Percentiles rank a stretch among this genome's conserved stretches.
Conservation (phyloP, 1,140 invertebrate species). For the Drosophila bifasciata region DNA sequence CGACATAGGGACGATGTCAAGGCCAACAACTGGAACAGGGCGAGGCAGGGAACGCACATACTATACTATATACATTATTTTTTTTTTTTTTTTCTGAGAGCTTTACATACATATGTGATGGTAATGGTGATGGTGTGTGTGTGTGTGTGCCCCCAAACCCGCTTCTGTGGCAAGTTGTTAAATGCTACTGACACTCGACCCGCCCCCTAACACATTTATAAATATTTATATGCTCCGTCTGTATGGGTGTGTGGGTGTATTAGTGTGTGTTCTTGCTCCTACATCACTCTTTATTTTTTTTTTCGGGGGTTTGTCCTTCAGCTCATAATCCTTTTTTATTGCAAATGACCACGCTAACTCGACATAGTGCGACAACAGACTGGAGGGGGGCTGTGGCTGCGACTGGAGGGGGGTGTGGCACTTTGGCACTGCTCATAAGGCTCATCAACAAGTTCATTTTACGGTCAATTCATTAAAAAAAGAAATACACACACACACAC, state of each 20-base stretch:
- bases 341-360: constrained; percentile 80
- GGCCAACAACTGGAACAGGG: too few species aligned
- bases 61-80: too few species aligned
- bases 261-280: constrained; percentile 33
- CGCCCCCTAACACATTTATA: constrained; percentile 48
- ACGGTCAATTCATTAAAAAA: constrained; percentile 83
- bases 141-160: constrained; percentile 26
- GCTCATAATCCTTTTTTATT: constrained; percentile 82
- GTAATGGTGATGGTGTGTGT: too few species aligned
- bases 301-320: constrained; percentile 66
- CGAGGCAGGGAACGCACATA: too few species aligned
- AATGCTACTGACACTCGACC: constrained; percentile 75
- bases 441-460: constrained; percentile 83
- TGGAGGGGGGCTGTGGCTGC: constrained; percentile 21
- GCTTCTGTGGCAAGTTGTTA: constrained; percentile 73
- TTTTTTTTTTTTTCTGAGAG: constrained; percentile 1
- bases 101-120: constrained; percentile 9
- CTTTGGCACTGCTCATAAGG: constrained; percentile 67
- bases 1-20: too few species aligned
- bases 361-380: not conserved
- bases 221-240: constrained; percentile 69
- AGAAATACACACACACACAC: constrained; percentile 26
- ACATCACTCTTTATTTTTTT: constrained; percentile 42
- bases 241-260: constrained; percentile 16
- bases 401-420: constrained; percentile 29